phyloP scores from a whole-genome alignment of 1,140 invertebrate genomes.

The Batillaria attramentaria region DNA sequence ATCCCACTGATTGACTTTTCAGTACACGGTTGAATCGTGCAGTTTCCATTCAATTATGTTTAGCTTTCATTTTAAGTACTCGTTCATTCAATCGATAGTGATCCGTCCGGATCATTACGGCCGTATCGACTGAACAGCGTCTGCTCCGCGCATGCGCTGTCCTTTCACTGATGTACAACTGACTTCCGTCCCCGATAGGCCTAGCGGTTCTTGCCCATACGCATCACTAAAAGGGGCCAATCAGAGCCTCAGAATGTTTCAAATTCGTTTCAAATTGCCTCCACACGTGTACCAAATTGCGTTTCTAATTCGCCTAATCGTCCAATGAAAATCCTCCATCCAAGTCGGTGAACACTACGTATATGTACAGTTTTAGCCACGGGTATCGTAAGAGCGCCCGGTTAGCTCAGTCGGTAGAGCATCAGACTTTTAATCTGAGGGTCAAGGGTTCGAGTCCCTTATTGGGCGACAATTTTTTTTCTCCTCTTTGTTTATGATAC shows the following conservation, averaged over 20 bases:
- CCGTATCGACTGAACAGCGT: too few species aligned
- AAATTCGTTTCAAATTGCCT: background rate
- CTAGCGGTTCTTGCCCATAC: too few species aligned
- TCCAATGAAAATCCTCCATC: background rate
- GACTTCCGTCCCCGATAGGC: too few species aligned
- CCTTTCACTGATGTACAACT: too few species aligned
- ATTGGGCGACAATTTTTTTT: conserved; percentile 1
- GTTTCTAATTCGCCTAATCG: background rate
- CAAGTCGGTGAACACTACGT: background rate
- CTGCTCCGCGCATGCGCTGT: too few species aligned
- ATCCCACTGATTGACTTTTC: too few species aligned
- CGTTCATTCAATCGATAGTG: too few species aligned
- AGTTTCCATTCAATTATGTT: too few species aligned
- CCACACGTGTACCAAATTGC: background rate
- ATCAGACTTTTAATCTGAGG: conserved; percentile 29
- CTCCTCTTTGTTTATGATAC: background rate
- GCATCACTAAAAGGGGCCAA: background rate
- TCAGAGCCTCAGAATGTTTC: background rate
- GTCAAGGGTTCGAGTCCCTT: conserved; percentile 28
- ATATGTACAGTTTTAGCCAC: background rate
- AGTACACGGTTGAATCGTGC: too few species aligned
- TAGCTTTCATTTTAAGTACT: too few species aligned
- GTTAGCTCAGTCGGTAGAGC: conserved; percentile 28
- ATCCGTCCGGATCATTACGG: too few species aligned
- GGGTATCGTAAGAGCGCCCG: background rate